Evolutionary conservation across 1,140 invertebrate species (phyloP), one percentile per base, ranked within the genome.

Genomic region (Ectropis grisescens): DNA sequence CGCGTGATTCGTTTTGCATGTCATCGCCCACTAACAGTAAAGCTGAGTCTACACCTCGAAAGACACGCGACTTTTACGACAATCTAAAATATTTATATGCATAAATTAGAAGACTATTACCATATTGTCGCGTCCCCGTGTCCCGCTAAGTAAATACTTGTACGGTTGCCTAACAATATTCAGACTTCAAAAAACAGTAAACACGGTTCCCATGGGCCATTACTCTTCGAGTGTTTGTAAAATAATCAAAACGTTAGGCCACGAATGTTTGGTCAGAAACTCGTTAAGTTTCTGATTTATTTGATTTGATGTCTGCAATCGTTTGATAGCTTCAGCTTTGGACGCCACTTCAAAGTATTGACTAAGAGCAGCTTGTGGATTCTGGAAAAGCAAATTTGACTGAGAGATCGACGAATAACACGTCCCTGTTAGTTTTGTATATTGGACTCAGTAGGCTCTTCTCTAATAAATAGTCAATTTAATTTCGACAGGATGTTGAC

Each of bases 211-310:
- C 51, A 61, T 50, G 61, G 55, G 49, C 70, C 70, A 79, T 75
- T 79, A 74, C 61, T 37, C 41, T 38, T 53, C 22, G 43, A 72
- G 62, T 79, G 66, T 74, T 75, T 71, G 68, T 66, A 59, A 69
- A 71, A 75, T 71, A 72, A 54, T 52, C 57, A 64, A 67, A 47
- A 68, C 55, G 47, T 48, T 49, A 42, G 53, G 42, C 48, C 50
- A 58, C 65, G 68, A 60, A 66, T 75, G 62, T 74, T 74, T 72
- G 67, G 67, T 66, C 44, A 46, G 51, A 53, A 59, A 51, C 58
- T 70, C 60, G 59, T 78, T 72, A 66, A 64, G 47, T 60, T 44
- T 53, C 49, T 67, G 58, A 71, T 71, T 67, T 74, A 71, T 70
- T 70, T 66, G 65, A 65, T 55, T 53, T 66, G 56, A 62, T 56